A percentile compares a stretch with the other conserved stretches of the same genome.
phyloP scores from a whole-genome alignment of 2,113 vertebrate genomes.

The Ceyx margarethae region DNA sequence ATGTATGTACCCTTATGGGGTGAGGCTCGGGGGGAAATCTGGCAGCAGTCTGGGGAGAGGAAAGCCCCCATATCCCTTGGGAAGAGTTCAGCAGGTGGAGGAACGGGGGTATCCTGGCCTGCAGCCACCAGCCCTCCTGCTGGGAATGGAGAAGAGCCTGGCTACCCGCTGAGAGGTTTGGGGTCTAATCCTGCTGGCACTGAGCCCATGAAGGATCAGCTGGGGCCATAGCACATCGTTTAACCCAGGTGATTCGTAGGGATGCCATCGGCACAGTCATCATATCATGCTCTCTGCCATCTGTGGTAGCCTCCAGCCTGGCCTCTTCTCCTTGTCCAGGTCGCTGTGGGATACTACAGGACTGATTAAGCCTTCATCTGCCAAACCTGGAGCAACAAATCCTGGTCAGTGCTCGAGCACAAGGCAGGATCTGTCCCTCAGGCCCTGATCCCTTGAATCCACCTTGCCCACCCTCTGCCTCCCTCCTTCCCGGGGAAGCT shows the following conservation, averaged over 20 bases:
- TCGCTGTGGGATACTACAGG: not conserved
- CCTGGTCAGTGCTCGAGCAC: not conserved
- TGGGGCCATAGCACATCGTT: not conserved
- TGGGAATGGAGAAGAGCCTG: not conserved
- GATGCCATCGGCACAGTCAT: accelerated
- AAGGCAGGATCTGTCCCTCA: not conserved
- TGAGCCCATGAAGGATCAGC: not conserved
- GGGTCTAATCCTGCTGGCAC: not conserved
- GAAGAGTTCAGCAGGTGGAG: not conserved
- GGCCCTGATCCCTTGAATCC: not conserved
- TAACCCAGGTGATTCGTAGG: not conserved
- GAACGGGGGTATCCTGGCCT: not conserved
- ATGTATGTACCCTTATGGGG: not conserved
- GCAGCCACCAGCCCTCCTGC: not conserved
- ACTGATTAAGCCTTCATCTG: not conserved
- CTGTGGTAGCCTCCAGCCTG: not conserved
- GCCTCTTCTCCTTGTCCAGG: not conserved
- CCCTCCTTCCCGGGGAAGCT: not conserved
- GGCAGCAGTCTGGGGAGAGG: not conserved
- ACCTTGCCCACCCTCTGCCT: not conserved
- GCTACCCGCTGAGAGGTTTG: not conserved
- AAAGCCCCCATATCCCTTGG: not conserved
- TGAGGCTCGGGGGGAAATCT: not conserved
- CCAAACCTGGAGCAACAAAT: not conserved
- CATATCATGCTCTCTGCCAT: accelerated